These are phyloP conservation scores for Megalonaias nervosa DNA, from an alignment of 1,140 invertebrate species.

Conservation along the genomic window DNA sequence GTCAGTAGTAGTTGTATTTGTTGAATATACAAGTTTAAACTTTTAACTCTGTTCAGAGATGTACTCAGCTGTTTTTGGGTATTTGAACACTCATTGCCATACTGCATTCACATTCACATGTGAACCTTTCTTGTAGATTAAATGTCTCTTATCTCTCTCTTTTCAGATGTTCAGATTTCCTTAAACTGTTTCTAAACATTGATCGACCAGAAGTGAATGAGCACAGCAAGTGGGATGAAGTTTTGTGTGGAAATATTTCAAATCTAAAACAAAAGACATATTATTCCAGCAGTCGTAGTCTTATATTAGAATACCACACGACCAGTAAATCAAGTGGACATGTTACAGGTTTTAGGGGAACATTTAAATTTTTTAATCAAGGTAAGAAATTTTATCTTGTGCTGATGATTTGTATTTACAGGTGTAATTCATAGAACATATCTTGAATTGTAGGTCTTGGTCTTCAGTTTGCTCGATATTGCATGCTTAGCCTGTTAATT, in stretches of 20 bases:
- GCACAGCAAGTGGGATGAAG: conserved; percentile 82
- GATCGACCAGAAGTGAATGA: conserved; percentile 82
- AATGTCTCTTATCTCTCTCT: conserved; percentile 34
- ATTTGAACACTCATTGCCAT: too few relatives aligned
- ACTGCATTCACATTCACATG: too few relatives aligned
- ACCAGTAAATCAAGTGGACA: conserved; percentile 76
- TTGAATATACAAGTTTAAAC: too few relatives aligned
- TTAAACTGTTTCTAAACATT: conserved; percentile 85
- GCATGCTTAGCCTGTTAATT: too few relatives aligned
- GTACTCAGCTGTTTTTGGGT: too few relatives aligned
- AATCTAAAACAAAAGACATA: conserved; percentile 76
- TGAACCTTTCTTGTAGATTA: too few relatives aligned
- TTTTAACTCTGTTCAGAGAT: too few relatives aligned
- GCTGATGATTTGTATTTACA: background rate
- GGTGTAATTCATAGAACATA: too few relatives aligned
- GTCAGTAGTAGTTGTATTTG: too few relatives aligned
- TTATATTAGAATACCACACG: conserved; percentile 87
- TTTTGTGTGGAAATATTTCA: conserved; percentile 80
- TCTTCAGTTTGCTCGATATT: too few relatives aligned
- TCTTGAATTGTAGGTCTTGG: too few relatives aligned
- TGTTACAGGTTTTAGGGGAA: conserved; percentile 83
- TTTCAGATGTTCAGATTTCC: conserved; percentile 85
- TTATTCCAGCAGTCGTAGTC: conserved; percentile 84
- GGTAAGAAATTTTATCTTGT: conserved; percentile 75
- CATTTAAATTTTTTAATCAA: conserved; percentile 86